These are phyloP conservation scores for Scaptomyza hsui DNA, from an alignment of 1,140 invertebrate species.

Conservation along the genomic window DNA sequence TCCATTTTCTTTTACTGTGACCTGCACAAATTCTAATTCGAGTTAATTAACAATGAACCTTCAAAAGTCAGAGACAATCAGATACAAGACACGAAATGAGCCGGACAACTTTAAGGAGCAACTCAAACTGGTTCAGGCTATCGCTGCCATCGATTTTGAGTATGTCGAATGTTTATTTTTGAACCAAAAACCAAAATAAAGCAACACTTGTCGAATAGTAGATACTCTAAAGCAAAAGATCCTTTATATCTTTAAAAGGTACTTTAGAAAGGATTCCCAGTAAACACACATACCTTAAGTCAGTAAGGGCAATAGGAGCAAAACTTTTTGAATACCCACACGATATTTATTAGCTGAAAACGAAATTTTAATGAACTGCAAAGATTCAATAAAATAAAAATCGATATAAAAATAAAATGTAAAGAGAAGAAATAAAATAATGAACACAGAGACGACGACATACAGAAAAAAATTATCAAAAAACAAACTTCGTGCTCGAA, in stretches of 20 bases:
- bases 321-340: slow-evolving; percentile 21
- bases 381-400: slow-evolving; percentile 69
- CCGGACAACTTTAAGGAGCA: slow-evolving; percentile 46
- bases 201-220: slow-evolving; percentile 1
- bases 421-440: slow-evolving; percentile 60
- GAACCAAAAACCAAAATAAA: slow-evolving; percentile 15
- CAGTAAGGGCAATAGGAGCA: neutral
- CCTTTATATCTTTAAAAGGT: neutral
- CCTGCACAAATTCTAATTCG: slow-evolving; percentile 71
- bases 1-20: slow-evolving; percentile 1
- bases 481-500: slow-evolving; percentile 49
- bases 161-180: slow-evolving; percentile 69
- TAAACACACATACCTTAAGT: no score
- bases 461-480: slow-evolving; percentile 62
- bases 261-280: no score
- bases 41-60: slow-evolving; percentile 66
- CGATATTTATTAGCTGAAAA: slow-evolving; percentile 78
- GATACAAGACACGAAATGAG: slow-evolving; percentile 68
- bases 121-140: slow-evolving; percentile 58
- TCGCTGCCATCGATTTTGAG: slow-evolving; percentile 77
- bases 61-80: slow-evolving; percentile 61
- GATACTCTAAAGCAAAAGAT: neutral
- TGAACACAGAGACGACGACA: slow-evolving; percentile 33
- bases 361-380: slow-evolving; percentile 76
- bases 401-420: slow-evolving; percentile 62